Evolutionary conservation across 2,888 invertebrate genomes (phyloP), one percentile per base, ranked within the genome.

Genomic region (Caenorhabditis angaria): DNA sequence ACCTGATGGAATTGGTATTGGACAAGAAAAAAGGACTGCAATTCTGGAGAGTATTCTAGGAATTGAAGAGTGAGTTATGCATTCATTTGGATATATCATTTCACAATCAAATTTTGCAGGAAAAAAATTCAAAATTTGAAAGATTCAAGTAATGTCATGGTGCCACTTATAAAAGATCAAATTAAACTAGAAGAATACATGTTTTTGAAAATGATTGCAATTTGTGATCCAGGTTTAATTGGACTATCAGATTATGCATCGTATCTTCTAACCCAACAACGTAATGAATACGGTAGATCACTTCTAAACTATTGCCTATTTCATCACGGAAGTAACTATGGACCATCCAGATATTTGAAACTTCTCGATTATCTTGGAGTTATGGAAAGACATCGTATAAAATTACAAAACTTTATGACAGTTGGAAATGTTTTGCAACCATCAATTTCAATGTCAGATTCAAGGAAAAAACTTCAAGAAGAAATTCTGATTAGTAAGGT

Each of bases 311-410:
- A 12, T 18, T 41, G 41, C 18, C 18, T 41, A 2, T 2, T 12
- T 10, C 3, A 41, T 10, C 14, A 41, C 18, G 14, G 41, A 41
- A 41, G 41, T 41, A 41, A 41, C 41, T 12, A 41, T 14, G 41
- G 8, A 41, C 41, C 41, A 3, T 41, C 10, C 5, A 6, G 41
- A 41, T 41, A 41, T 41, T 12, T 41, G 18, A 14, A 12, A 41
- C 41, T 41, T 12, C 18, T 41, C 10, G 41, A 41, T 41, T 41
- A 41, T 14, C 10, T 41, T 41, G 41, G 61, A 64, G 64, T 65
- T 57, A 60, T 54, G 64, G 51, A 63, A 59, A 58, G 64, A 56
- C 59, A 57, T 56, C 61, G 41, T 55, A 64, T 64, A 70, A 63
- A 61, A 41, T 70, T 70, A 57, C 51, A 70, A 64, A 64, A 41